These are phyloP conservation scores for Schizotus pectinicornis DNA, from an alignment of 2,888 invertebrate species.

Conservation along the genomic window DNA sequence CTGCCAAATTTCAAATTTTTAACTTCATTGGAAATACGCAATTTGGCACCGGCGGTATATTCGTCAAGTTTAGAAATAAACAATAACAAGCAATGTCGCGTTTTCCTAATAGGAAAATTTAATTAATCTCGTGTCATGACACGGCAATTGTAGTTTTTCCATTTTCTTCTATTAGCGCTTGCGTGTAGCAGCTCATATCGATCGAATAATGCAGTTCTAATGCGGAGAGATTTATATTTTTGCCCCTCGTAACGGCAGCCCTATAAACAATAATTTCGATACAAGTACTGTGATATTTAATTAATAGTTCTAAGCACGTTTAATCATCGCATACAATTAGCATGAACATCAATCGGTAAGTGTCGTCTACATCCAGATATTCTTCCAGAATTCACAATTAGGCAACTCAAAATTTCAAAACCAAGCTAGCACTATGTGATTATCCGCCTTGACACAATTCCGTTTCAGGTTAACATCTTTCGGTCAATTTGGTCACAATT, in stretches of 20 bases:
- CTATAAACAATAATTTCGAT: conserved; percentile 8
- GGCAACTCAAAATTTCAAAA: conserved; percentile 13
- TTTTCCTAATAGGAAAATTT: no score
- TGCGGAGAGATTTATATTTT: conserved; percentile 32
- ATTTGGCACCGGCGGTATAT: no score
- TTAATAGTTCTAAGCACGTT: conserved; percentile 7
- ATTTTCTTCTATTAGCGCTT: conserved; percentile 21
- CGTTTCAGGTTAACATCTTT: conserved; percentile 12
- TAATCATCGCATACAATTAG: conserved; percentile 1
- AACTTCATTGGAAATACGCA: no score
- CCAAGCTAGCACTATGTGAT: conserved; percentile 1
- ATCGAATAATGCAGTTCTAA: conserved; percentile 27
- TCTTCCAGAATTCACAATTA: conserved; percentile 9
- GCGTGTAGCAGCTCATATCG: conserved; percentile 20
- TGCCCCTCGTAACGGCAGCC: conserved; percentile 12
- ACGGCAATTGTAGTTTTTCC: neutral
- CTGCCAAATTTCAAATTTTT: no score
- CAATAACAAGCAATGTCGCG: no score
- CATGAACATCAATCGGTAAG: conserved; percentile 10
- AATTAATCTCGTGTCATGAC: no score
- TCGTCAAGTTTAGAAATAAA: no score
- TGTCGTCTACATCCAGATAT: conserved; percentile 2
- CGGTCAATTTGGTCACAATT: neutral
- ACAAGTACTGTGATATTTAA: conserved; percentile 16
- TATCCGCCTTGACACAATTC: conserved; percentile 18